phyloP scores from a whole-genome alignment of 2,113 vertebrate species.

The Melanotaenia duboulayi region DNA sequence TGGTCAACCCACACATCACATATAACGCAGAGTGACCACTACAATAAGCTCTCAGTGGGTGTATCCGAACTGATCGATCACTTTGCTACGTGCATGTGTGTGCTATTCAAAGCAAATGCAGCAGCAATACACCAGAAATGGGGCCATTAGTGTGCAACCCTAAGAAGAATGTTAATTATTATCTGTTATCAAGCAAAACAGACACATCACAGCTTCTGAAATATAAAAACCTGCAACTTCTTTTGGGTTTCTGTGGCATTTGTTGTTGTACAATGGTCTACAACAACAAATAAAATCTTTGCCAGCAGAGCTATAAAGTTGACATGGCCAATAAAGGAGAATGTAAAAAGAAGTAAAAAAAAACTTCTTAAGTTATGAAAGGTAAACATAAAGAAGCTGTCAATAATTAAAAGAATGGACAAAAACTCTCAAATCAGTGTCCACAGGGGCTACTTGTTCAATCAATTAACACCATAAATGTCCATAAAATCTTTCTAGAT shows the following conservation, averaged over 20 bases:
- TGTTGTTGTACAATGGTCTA: no score
- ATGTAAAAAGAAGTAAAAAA: no score
- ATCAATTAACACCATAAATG: no score
- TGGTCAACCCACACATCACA: constrained; percentile 60
- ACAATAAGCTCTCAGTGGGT: constrained; percentile 69
- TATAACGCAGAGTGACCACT: constrained; percentile 71
- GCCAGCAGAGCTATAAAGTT: no score
- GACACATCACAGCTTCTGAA: background rate
- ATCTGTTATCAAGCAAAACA: background rate
- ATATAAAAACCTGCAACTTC: background rate
- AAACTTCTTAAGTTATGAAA: no score
- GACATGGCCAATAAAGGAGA: no score
- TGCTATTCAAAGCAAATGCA: constrained; percentile 26
- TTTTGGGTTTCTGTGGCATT: background rate
- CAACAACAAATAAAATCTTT: background rate
- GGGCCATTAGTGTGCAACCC: background rate
- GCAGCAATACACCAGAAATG: background rate
- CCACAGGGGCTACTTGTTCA: no score
- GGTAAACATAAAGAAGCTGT: no score
- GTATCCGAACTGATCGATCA: constrained; percentile 69
- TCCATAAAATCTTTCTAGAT: no score
- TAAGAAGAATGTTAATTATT: background rate
- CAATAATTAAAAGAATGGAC: no score
- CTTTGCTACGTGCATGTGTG: constrained; percentile 4
- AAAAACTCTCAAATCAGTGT: no score